Conservation (phyloP, 2,797 vertebrate genomes). For the Bovichtus variegatus region DNA sequence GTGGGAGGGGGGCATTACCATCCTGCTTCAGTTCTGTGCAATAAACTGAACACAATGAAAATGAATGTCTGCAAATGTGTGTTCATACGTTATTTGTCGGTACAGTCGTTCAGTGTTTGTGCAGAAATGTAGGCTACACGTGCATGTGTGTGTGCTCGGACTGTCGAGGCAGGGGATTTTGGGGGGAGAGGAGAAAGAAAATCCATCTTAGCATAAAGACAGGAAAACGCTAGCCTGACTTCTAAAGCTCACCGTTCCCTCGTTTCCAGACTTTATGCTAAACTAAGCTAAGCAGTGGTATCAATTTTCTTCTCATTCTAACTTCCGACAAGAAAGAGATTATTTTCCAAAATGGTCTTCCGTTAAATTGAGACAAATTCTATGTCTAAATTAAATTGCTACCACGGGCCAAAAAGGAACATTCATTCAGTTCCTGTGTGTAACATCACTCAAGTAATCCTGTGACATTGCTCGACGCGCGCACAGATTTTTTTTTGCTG, state of each 20-base stretch:
- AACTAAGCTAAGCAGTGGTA: too few species aligned
- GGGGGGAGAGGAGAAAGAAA: background rate
- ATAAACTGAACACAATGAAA: slow-evolving; percentile 6
- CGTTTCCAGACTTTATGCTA: too few species aligned
- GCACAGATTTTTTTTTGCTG: background rate
- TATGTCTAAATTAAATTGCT: background rate
- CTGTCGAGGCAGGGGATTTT: background rate
- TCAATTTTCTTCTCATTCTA: too few species aligned
- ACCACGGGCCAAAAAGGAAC: background rate
- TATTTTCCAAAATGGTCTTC: too few species aligned
- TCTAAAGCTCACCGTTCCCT: too few species aligned
- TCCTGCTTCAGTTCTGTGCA: background rate
- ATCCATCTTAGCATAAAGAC: background rate
- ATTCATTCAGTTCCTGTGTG: background rate
- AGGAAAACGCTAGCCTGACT: background rate
- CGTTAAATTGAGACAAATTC: too few species aligned
- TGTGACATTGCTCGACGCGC: background rate
- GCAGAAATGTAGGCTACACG: background rate
- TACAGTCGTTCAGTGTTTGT: background rate
- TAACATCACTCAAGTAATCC: background rate
- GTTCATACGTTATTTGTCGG: background rate
- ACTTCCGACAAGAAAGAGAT: too few species aligned
- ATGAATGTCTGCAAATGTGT: slow-evolving; percentile 5
- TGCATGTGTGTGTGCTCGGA: background rate
- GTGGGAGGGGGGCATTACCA: slow-evolving; percentile 1